These are phyloP conservation scores for Parauchenoglanis ngamensis DNA, from an alignment of 2,797 vertebrate species.

Conservation along the genomic window DNA sequence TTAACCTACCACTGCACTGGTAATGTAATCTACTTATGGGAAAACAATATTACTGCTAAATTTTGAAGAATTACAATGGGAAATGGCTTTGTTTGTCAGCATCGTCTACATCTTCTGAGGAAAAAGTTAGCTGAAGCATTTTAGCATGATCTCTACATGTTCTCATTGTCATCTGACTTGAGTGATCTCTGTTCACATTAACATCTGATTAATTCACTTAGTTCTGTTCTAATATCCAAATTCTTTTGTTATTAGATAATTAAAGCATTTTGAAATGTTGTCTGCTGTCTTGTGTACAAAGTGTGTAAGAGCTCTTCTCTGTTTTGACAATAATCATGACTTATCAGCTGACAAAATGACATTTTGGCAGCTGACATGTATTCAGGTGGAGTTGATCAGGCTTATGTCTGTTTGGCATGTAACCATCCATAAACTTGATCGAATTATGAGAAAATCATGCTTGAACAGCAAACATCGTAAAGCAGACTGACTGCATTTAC, in stretches of 20 bases:
- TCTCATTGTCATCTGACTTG: neutral
- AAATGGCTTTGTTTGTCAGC: neutral
- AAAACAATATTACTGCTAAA: neutral
- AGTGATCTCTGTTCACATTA: neutral
- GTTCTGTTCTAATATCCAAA: neutral
- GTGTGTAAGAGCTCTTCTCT: neutral
- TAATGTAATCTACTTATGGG: too few species aligned
- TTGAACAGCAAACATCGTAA: neutral
- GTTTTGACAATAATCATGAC: neutral
- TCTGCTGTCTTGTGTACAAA: neutral
- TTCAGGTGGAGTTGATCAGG: neutral
- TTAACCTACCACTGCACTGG: neutral
- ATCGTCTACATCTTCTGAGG: too few species aligned
- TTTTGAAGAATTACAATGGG: neutral
- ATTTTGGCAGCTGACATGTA: neutral
- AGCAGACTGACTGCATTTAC: neutral
- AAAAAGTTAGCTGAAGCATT: neutral
- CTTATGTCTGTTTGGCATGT: neutral
- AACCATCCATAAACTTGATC: neutral
- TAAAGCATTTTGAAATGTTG: neutral
- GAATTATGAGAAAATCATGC: neutral
- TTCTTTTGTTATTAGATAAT: neutral
- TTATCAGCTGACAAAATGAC: neutral
- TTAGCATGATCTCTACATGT: neutral
- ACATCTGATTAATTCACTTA: neutral